Conservation (phyloP, 1,140 invertebrate species). For the Varroa destructor region DNA sequence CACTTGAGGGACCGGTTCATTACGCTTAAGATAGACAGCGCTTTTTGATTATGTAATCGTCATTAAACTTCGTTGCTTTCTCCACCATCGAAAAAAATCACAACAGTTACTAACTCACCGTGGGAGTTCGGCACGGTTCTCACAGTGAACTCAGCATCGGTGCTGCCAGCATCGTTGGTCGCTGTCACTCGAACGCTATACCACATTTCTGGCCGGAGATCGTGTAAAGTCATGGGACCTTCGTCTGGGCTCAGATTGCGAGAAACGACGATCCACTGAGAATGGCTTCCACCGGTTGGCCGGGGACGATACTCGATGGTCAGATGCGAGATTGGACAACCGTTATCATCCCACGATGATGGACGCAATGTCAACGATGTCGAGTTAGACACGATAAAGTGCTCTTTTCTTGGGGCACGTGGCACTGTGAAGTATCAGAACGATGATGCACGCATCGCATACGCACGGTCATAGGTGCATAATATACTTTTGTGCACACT, state of each 20-base stretch:
- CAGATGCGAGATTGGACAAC: slow-evolving; percentile 59
- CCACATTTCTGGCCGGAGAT: slow-evolving; percentile 41
- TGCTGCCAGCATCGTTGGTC: slow-evolving; percentile 42
- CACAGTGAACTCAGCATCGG: slow-evolving; percentile 54
- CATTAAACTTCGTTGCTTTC: no score
- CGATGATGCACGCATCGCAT: no score
- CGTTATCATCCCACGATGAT: slow-evolving; percentile 27
- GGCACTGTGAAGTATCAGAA: background rate
- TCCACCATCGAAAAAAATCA: no score
- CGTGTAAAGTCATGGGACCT: slow-evolving; percentile 45
- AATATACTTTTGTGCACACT: no score
- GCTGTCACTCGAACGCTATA: slow-evolving; percentile 42
- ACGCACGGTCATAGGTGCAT: no score
- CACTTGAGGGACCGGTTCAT: no score
- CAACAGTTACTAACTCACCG: slow-evolving; percentile 35
- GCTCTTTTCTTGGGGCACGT: slow-evolving; percentile 20
- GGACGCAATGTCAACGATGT: slow-evolving; percentile 23
- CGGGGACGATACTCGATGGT: slow-evolving; percentile 55
- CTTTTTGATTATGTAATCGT: no score
- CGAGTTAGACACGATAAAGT: slow-evolving; percentile 28
- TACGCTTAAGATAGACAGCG: no score
- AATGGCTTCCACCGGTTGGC: background rate
- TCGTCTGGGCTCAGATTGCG: slow-evolving; percentile 45
- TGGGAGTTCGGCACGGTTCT: slow-evolving; percentile 81
- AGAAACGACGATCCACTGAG: slow-evolving; percentile 20